phyloP scores from a whole-genome alignment of 2,113 vertebrate genomes.

The Microcebus jonahi region DNA sequence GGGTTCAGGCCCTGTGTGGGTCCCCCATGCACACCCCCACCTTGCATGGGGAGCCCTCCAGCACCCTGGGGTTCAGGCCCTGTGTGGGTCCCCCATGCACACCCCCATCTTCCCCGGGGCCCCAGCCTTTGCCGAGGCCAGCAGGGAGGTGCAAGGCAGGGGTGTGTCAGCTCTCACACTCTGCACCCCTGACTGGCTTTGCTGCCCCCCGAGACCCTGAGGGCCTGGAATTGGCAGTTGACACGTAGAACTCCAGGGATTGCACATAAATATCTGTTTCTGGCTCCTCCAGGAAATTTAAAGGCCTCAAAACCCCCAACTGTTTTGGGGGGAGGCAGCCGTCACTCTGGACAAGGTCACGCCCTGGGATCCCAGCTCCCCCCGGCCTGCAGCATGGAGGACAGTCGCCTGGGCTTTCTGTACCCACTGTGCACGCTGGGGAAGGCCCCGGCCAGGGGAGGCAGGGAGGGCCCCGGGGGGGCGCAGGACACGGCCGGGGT shows the following conservation, averaged over 20 bases:
- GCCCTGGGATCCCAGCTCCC: fast-evolving
- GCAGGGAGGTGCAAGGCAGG: neutral
- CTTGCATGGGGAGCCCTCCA: no score
- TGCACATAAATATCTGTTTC: neutral
- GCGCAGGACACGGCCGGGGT: fast-evolving
- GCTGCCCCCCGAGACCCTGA: neutral
- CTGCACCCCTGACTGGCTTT: neutral
- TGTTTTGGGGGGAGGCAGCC: neutral
- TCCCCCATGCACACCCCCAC: no score
- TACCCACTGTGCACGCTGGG: fast-evolving
- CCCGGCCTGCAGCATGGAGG: fast-evolving
- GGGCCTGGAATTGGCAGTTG: conserved; percentile 56
- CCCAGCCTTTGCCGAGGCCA: no score
- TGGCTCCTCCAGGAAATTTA: neutral
- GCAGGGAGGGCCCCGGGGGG: neutral
- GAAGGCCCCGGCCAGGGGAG: no score
- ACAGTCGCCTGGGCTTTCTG: neutral
- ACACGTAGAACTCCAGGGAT: conserved; percentile 60
- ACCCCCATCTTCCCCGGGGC: fast-evolving
- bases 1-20: no score
- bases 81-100: fast-evolving
- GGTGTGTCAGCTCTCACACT: neutral
- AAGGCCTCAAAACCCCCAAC: neutral
- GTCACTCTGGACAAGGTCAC: fast-evolving
- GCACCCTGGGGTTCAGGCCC: neutral